Conservation (phyloP, 2,797 vertebrate species). For the Numenius phaeopus region DNA sequence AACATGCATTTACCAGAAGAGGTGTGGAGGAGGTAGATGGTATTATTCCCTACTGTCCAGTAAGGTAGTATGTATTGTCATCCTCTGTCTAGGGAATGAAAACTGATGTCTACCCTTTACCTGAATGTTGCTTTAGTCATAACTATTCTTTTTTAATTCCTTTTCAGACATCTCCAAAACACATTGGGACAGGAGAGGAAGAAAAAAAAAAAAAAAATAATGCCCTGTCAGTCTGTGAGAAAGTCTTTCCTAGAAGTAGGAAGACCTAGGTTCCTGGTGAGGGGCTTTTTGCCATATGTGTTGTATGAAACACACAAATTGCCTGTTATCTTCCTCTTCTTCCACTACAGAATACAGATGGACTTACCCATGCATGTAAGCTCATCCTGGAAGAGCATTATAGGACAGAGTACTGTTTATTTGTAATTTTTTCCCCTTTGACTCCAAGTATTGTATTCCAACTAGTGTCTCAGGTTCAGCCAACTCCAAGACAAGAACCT, state of each 20-base stretch:
- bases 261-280: neutral
- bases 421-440: neutral
- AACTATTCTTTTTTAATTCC: neutral
- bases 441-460: neutral
- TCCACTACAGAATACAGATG: neutral
- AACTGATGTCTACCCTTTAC: neutral
- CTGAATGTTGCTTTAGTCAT: neutral
- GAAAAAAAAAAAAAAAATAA: no score
- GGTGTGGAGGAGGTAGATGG: neutral
- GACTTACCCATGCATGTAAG: neutral
- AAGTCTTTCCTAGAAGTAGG: neutral
- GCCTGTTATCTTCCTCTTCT: neutral
- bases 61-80: neutral
- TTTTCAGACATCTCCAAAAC: neutral
- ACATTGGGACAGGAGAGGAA: rapidly evolving
- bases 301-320: neutral
- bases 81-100: neutral
- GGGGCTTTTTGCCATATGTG: neutral
- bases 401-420: neutral
- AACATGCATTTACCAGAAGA: neutral
- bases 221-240: neutral
- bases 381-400: neutral
- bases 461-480: neutral
- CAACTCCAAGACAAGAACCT: neutral
- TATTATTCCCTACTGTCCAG: neutral